Percentiles rank a stretch among this genome's conserved stretches.
These are phyloP conservation scores for Copidosoma aretas DNA, from an alignment of 2,888 invertebrate species.

Conservation along the genomic window DNA sequence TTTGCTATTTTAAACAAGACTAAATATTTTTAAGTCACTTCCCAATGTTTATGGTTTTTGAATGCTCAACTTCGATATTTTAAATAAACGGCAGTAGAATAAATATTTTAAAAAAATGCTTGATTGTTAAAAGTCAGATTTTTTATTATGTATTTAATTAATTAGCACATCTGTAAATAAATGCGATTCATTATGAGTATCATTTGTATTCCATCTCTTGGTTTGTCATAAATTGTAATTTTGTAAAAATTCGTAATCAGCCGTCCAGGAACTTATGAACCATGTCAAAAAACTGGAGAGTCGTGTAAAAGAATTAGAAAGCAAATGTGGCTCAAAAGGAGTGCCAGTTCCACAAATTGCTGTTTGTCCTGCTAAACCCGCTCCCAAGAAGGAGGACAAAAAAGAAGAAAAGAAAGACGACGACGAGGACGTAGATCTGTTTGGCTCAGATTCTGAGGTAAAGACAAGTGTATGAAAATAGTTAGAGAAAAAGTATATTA, in stretches of 20 bases:
- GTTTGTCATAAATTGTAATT: background rate
- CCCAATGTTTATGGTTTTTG: no score
- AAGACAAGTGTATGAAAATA: slow-evolving; percentile 5
- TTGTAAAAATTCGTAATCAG: slow-evolving; percentile 32
- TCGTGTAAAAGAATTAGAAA: slow-evolving; percentile 58
- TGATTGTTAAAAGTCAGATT: background rate
- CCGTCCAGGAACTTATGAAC: slow-evolving; percentile 56
- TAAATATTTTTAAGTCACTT: background rate
- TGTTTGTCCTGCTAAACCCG: slow-evolving; percentile 54
- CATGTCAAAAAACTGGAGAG: slow-evolving; percentile 55
- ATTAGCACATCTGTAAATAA: background rate
- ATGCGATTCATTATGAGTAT: background rate
- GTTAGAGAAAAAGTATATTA: slow-evolving; percentile 1
- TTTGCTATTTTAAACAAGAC: background rate
- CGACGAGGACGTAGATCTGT: slow-evolving; percentile 80
- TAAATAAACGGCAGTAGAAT: background rate
- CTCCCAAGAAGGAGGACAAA: slow-evolving; percentile 50
- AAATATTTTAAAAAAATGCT: background rate
- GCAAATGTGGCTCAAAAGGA: slow-evolving; percentile 14
- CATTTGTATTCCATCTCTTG: background rate
- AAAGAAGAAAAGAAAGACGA: slow-evolving; percentile 61
- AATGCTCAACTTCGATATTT: background rate
- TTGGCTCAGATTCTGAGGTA: slow-evolving; percentile 80
- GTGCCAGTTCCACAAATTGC: slow-evolving; percentile 19
- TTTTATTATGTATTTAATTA: no score